Conservation (phyloP, 2,888 invertebrate species). For the Xestia ashworthii region DNA sequence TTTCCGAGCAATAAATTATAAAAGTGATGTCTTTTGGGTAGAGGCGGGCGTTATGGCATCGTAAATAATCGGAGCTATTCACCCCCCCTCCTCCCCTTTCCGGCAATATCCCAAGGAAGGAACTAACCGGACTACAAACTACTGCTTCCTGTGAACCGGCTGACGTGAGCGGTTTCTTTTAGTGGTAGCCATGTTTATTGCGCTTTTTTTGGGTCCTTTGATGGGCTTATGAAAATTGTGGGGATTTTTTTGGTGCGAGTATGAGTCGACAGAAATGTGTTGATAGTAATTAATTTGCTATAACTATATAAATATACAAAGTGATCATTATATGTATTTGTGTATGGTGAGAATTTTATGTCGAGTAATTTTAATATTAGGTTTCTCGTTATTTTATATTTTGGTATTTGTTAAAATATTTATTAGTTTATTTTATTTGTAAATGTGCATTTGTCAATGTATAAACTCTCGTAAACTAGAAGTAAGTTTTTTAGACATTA, state of each 20-base stretch:
- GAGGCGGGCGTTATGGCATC: slow-evolving; percentile 68
- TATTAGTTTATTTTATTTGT: too few relatives aligned
- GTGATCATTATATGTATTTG: too few relatives aligned
- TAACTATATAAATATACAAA: neutral
- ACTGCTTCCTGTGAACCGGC: slow-evolving; percentile 70
- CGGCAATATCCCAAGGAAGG: slow-evolving; percentile 78
- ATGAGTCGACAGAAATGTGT: neutral
- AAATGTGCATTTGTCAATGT: too few relatives aligned
- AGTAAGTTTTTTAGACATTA: too few relatives aligned
- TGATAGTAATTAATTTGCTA: neutral
- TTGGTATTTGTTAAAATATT: too few relatives aligned
- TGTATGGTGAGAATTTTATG: too few relatives aligned
- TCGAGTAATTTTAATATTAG: too few relatives aligned
- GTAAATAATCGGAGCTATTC: slow-evolving; percentile 62
- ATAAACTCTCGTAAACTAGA: too few relatives aligned
- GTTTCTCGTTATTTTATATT: too few relatives aligned
- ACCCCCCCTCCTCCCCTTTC: slow-evolving; percentile 28
- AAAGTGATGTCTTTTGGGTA: slow-evolving; percentile 82
- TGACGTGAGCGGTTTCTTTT: slow-evolving; percentile 58
- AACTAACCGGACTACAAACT: slow-evolving; percentile 72
- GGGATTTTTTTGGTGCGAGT: slow-evolving; percentile 3
- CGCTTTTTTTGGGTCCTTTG: slow-evolving; percentile 33
- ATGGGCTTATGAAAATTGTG: slow-evolving; percentile 39
- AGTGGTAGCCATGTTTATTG: slow-evolving; percentile 54
- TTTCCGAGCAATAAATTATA: slow-evolving; percentile 85